A percentile compares a stretch with the other conserved stretches of the same genome.
phyloP scores from a whole-genome alignment of 64 coral and sea anemone species.

The Pachyseris speciosa region DNA sequence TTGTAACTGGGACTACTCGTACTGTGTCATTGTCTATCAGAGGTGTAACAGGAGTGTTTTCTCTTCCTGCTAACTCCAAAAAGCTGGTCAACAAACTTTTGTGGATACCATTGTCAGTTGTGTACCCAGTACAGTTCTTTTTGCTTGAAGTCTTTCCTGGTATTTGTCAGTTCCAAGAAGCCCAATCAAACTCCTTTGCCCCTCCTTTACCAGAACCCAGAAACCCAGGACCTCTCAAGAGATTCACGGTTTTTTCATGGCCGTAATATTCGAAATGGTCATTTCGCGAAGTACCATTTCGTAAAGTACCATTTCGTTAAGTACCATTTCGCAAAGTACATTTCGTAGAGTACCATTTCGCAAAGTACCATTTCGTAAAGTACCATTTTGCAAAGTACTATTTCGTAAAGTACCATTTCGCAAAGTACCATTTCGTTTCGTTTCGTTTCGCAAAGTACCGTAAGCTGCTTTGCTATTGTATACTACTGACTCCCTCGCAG shows the following conservation, averaged over 20 bases:
- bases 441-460: no score
- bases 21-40: neutral
- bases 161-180: constrained; percentile 31
- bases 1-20: neutral
- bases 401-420: no score
- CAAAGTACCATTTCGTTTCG: no score
- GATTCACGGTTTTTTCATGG: constrained; percentile 16
- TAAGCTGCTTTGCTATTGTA: no score
- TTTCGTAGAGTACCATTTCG: no score
- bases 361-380: no score
- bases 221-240: constrained; percentile 59
- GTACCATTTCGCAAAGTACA: no score
- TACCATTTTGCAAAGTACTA: no score
- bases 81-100: neutral
- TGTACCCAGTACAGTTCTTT: constrained; percentile 31
- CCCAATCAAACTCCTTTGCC: constrained; percentile 6
- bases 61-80: neutral
- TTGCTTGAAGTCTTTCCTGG: constrained; percentile 33
- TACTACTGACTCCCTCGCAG: no score
- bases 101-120: constrained; percentile 35
- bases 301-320: no score
- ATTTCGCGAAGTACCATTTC: no score
- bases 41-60: neutral
- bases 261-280: constrained; percentile 56
- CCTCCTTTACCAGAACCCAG: constrained; percentile 8